Percentiles rank a stretch among this genome's conserved stretches.
Conservation (phyloP, 2,113 vertebrate genomes). For the Oxyura jamaicensis region DNA sequence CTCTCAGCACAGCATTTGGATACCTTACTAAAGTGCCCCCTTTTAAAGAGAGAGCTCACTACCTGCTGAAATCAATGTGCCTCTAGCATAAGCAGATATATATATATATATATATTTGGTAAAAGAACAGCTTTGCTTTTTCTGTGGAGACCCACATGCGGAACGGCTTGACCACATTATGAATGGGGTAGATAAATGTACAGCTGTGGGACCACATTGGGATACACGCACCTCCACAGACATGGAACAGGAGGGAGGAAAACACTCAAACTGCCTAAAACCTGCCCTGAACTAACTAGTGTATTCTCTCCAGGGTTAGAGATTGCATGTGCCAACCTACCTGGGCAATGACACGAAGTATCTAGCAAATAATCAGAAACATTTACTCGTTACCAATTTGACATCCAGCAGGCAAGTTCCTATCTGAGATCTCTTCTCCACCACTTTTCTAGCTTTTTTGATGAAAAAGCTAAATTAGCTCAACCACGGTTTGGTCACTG, state of each 20-base stretch:
- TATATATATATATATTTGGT: no score
- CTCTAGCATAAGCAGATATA: background rate
- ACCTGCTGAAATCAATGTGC: background rate
- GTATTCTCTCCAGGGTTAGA: background rate
- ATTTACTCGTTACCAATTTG: background rate
- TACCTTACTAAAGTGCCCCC: background rate
- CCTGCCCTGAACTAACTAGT: background rate
- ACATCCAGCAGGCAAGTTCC: background rate
- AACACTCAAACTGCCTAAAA: background rate
- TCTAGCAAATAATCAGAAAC: background rate
- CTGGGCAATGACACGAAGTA: background rate
- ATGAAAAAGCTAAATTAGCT: background rate
- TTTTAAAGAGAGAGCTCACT: background rate
- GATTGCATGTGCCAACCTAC: background rate
- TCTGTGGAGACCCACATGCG: background rate
- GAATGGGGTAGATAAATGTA: background rate
- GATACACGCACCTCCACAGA: background rate
- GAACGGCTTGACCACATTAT: background rate
- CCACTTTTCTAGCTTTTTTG: background rate
- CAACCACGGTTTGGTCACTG: background rate
- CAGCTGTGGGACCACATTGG: background rate
- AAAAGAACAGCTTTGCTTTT: background rate
- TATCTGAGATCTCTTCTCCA: background rate
- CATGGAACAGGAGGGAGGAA: background rate
- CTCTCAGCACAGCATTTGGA: background rate